Evolutionary conservation across 2,113 vertebrate genomes (phyloP).

Genomic region (Atlantisia rogersi): DNA sequence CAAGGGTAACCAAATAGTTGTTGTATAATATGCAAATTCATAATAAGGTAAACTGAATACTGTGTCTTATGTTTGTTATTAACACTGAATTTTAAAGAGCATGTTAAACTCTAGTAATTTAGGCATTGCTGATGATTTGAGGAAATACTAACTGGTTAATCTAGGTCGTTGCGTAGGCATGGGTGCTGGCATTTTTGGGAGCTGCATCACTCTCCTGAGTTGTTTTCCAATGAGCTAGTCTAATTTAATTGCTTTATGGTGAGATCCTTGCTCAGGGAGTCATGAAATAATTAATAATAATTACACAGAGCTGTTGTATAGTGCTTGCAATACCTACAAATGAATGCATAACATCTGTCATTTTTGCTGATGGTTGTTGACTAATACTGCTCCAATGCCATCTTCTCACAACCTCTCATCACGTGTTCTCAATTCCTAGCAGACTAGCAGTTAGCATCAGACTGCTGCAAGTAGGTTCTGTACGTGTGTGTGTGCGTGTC

Average conservation of each 20-base stretch:
- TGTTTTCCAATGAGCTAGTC: background rate
- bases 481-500: background rate
- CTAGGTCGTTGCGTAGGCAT: slow-evolving; percentile 22
- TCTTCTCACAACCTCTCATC: background rate
- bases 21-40: background rate
- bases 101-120: background rate
- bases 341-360: background rate
- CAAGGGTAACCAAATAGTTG: background rate
- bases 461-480: background rate
- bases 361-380: background rate
- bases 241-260: slow-evolving; percentile 9
- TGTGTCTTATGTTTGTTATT: background rate
- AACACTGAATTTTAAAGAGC: background rate
- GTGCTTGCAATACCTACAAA: background rate
- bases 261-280: slow-evolving; percentile 9
- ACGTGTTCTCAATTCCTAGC: background rate
- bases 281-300: slow-evolving; percentile 11
- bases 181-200: slow-evolving; percentile 35
- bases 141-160: slow-evolving; percentile 29
- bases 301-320: background rate
- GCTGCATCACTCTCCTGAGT: slow-evolving; percentile 18
- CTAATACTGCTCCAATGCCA: background rate
- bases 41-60: background rate
- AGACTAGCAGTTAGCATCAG: background rate
- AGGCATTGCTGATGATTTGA: background rate